These are phyloP conservation scores for Parnassius smintheus DNA, from an alignment of 2,888 invertebrate genomes.

Conservation along the genomic window DNA sequence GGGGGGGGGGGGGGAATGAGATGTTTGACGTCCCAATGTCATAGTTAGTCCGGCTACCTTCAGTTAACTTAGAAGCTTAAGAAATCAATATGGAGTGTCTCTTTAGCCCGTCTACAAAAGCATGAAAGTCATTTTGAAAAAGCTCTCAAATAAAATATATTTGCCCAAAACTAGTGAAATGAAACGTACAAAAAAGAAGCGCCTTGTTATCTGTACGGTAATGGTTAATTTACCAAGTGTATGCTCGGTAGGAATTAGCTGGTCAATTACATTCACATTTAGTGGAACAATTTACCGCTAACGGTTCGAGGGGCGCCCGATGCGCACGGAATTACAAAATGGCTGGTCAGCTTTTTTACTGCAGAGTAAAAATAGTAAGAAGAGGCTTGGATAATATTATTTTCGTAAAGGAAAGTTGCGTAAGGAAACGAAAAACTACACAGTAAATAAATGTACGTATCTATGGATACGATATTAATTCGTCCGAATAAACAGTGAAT, in stretches of 20 bases:
- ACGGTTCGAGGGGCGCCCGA: conserved; percentile 64
- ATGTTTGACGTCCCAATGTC: conserved; percentile 26
- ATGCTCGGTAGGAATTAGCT: conserved; percentile 70
- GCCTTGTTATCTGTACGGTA: conserved; percentile 33
- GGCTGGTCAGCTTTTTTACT: conserved; percentile 41
- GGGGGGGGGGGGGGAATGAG: no score
- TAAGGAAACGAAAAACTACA: neutral
- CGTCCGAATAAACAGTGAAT: neutral
- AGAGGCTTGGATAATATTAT: no score
- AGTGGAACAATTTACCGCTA: conserved; percentile 75
- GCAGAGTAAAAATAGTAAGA: neutral
- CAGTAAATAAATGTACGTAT: neutral
- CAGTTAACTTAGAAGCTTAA: no score
- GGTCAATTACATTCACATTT: conserved; percentile 79
- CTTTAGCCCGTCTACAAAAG: no score
- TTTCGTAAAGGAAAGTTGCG: neutral
- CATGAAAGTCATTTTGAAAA: no score
- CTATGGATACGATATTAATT: neutral
- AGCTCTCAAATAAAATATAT: no score
- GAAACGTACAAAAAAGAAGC: neutral
- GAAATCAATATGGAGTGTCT: no score
- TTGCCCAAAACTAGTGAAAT: neutral
- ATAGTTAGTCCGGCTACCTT: no score
- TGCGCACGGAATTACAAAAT: conserved; percentile 63
- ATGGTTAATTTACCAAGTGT: conserved; percentile 62